Evolutionary conservation across 2,113 vertebrate species (phyloP), one percentile per base, ranked within the genome.

Genomic region (Leptosomus discolor): DNA sequence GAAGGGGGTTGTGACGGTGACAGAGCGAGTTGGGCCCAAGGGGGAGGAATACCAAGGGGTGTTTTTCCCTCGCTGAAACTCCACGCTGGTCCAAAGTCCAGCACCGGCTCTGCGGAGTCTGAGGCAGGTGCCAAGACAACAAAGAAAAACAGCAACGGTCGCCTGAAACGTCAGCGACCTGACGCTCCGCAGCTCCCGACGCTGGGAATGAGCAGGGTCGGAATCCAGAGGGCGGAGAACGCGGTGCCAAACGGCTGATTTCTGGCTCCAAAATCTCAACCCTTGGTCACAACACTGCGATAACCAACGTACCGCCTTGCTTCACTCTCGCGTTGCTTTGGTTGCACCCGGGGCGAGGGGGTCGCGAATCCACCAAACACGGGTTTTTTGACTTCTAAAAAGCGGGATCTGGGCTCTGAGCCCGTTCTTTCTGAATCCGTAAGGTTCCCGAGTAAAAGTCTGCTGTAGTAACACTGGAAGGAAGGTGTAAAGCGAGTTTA

Each of bases 231-330:
- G 17, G 50, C 51, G 34, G n/a, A 78, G 20, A 9, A 12, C 0
- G 2, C 3, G 4, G 57, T 3, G 7, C 1, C 5, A 45, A 22
- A 3, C 0, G 0, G 7, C 4, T 5, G n/a, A 37, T 67, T 85
- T 64, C 41, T 14, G 11, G 22, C 56, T 39, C 43, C 5, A 17
- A 63, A 78, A 9, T 26, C 57, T 18, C 50, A 7, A 16, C 5
- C 23, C 22, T 58, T 8, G 53, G 39, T 50, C 71, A 18, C 39
- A 18, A 3, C 2, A 0, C 8, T 29, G 15, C 3, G 1, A 17
- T 39, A 34, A 61, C 4, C 3, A 0, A 26, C 56, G 26, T 6
- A 2, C 0, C 6, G 15, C 13, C 20, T 79, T 5, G 36, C 19
- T 89, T 30, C 13, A 3, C 58, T 67, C 34, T 26, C 5, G 2